Evolutionary conservation across 2,797 vertebrate species (phyloP), one percentile per base, ranked within the genome.

Genomic region (Cyclura pinguis): DNA sequence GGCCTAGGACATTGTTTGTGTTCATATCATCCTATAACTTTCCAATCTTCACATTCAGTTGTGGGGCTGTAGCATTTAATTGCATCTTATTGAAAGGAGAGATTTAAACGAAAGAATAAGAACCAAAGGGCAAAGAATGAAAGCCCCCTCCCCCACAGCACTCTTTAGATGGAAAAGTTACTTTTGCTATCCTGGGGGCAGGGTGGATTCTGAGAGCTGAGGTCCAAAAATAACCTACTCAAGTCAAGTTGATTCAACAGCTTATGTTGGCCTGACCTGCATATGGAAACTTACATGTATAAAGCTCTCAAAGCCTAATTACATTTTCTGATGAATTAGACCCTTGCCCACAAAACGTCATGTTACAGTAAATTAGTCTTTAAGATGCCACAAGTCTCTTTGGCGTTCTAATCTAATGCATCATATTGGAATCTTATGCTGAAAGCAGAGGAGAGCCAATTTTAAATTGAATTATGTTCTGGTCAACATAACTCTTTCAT

Each of bases 391-490:
- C 50, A 81, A n/a, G n/a, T 29, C 35, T 55, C 69, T 35, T 13
- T 76, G 50, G 64, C n/a, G 20, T 57, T 32, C 32, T 50, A 72
- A 38, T 59, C n/a, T 73, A 74, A 88, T 55, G 6, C n/a, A 82
- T 57, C 55, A n/a, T 32, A 59, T 74, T 55, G 27, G 29, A 74
- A 83, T 82, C 6, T 88, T 80, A 88, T 73, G 22, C 8, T 83
- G 16, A 73, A 62, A 88, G 69, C 27, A 83, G 55, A 83, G 52
- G 32, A 81, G 64, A 72, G 16, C 12, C n/a, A 38, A 72, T 88
- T 88, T 88, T 47, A 87, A 62, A 64, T 22, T 88, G 47, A 88
- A 52, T 27, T 55, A 67, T 64, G 29, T 55, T 29, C 78, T 69
- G 78, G 16, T 27, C 35, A 80, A 32, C 64, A 8, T 1, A 0